Conservation (phyloP, 1,140 invertebrate species). For the Muscidifurax raptorellus region DNA sequence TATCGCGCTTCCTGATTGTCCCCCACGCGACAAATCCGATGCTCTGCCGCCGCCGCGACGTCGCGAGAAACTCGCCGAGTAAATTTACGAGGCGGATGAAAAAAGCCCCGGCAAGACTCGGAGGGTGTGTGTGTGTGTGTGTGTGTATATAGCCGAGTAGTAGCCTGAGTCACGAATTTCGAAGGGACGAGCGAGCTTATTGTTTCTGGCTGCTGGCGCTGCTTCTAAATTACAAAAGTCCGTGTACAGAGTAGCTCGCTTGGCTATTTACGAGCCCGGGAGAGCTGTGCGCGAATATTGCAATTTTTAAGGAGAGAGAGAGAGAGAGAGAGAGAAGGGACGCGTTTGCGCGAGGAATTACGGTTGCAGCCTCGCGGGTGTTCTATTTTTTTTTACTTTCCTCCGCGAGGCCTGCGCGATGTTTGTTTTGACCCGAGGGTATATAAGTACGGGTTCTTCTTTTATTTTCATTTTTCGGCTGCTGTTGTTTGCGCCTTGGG, state of each 20-base stretch:
- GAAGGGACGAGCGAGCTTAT: constrained; percentile 27
- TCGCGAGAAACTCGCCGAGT: constrained; percentile 1
- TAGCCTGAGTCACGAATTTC: constrained; percentile 16
- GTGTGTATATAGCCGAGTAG: not conserved
- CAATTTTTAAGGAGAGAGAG: constrained; percentile 19
- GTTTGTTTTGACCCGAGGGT: constrained; percentile 9
- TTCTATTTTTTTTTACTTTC: not conserved
- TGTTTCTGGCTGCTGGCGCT: not conserved
- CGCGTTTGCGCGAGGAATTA: constrained; percentile 29
- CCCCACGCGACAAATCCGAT: constrained; percentile 29
- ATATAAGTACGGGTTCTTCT: not conserved
- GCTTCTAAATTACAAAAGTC: constrained; percentile 43
- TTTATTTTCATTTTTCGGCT: not conserved
- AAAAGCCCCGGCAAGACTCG: not conserved
- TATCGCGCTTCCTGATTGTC: constrained; percentile 44
- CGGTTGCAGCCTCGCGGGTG: not conserved
- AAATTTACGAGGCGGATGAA: constrained; percentile 34
- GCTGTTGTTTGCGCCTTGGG: too few relatives aligned
- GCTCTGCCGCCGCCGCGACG: not conserved
- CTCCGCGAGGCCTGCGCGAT: not conserved
- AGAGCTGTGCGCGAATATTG: constrained; percentile 23
- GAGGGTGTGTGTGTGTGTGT: too few relatives aligned
- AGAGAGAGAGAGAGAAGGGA: not conserved
- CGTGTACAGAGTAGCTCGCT: not conserved
- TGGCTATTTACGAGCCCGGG: not conserved